These are phyloP conservation scores for Latrodectus hesperus DNA, from an alignment of 2,888 invertebrate species.

Conservation along the genomic window DNA sequence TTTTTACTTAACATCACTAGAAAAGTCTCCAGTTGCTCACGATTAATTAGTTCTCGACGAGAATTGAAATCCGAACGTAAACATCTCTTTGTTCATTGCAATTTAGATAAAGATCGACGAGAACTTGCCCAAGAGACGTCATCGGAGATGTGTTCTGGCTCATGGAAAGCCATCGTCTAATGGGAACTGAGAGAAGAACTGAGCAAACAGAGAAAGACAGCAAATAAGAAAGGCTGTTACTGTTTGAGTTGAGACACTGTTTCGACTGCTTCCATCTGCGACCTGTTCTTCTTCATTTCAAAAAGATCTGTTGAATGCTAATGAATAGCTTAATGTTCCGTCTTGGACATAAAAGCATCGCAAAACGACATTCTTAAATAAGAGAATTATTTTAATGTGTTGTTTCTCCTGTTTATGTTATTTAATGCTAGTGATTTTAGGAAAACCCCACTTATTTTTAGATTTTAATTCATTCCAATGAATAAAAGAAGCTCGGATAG, in stretches of 20 bases:
- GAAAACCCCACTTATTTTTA: too few species aligned
- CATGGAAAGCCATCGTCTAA: conserved; percentile 23
- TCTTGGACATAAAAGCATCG: too few species aligned
- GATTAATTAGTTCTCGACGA: conserved; percentile 26
- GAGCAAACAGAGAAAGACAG: conserved; percentile 21
- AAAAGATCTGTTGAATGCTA: too few species aligned
- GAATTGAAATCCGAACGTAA: conserved; percentile 8
- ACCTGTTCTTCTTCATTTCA: neutral
- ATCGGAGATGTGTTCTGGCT: neutral
- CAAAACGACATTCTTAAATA: too few species aligned
- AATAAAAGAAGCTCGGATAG: too few species aligned
- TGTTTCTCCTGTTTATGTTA: too few species aligned
- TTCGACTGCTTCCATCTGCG: conserved; percentile 15
- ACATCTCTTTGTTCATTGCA: conserved; percentile 26
- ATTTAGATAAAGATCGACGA: neutral
- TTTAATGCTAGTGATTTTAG: too few species aligned
- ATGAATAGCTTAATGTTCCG: too few species aligned
- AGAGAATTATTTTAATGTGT: too few species aligned
- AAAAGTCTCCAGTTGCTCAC: neutral
- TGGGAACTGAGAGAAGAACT: conserved; percentile 21
- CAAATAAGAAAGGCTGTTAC: conserved; percentile 17
- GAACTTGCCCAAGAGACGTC: neutral
- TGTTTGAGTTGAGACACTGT: conserved; percentile 31
- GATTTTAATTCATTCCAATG: too few species aligned
- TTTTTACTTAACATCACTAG: too few species aligned